Conservation (phyloP, 2,797 vertebrate genomes). For the Neosalanx taihuensis region DNA sequence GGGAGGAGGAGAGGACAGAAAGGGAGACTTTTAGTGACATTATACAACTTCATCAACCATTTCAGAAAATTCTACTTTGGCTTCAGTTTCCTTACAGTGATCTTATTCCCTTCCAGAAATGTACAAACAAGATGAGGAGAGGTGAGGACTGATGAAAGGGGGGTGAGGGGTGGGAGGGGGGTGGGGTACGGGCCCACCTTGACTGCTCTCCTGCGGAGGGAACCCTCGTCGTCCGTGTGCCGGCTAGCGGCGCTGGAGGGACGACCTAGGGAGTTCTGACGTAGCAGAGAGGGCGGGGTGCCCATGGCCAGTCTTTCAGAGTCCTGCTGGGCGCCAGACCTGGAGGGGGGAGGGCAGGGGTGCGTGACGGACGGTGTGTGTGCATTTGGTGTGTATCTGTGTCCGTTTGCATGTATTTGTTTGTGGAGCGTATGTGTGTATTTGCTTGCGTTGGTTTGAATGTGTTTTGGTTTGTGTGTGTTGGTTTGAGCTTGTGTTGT, state of each 20-base stretch:
- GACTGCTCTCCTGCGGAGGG: slow-evolving; percentile 70
- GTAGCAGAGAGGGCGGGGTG: slow-evolving; percentile 64
- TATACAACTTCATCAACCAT: too few relatives aligned
- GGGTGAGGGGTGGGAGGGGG: too few relatives aligned
- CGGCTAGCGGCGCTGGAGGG: slow-evolving; percentile 51
- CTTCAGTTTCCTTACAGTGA: background rate
- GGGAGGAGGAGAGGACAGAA: slow-evolving; percentile 10
- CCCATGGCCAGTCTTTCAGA: slow-evolving; percentile 63
- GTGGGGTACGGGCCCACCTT: slow-evolving; percentile 52
- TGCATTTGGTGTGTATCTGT: background rate
- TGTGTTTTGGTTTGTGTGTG: background rate
- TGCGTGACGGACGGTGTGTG: background rate
- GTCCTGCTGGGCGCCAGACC: slow-evolving; percentile 68
- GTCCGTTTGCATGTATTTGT: background rate
- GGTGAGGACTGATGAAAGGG: too few relatives aligned
- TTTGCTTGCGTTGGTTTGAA: background rate
- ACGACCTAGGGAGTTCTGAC: slow-evolving; percentile 69
- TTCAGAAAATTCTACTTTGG: too few relatives aligned
- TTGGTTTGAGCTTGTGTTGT: background rate
- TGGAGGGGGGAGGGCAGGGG: slow-evolving; percentile 31
- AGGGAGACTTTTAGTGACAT: background rate
- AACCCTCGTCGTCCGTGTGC: slow-evolving; percentile 68
- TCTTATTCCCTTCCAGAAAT: background rate
- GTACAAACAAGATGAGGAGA: too few relatives aligned
- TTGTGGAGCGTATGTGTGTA: background rate